Evolutionary conservation across 2,888 invertebrate species (phyloP).

Genomic region (Thera obeliscata): DNA sequence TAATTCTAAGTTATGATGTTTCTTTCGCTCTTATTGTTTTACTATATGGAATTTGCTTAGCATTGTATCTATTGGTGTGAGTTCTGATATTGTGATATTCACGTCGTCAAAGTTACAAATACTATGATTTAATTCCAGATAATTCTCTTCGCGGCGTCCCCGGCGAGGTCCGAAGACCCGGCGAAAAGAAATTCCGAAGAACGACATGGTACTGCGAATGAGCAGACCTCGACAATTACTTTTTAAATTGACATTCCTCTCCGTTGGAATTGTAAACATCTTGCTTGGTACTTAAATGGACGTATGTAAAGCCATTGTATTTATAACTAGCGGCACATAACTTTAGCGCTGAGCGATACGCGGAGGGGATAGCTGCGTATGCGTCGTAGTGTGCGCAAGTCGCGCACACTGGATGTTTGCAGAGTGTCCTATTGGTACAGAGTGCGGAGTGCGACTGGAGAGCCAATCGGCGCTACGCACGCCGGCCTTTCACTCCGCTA

Average conservation of each 20-base stretch:
- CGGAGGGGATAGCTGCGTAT: too few species aligned
- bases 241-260: slow-evolving; percentile 35
- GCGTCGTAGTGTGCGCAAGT: too few species aligned
- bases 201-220: slow-evolving; percentile 83
- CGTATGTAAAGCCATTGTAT: slow-evolving; percentile 5
- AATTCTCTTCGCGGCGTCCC: slow-evolving; percentile 80
- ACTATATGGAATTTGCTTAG: background rate
- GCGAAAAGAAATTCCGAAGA: slow-evolving; percentile 70
- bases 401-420: too few species aligned
- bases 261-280: slow-evolving; percentile 30
- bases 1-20: background rate
- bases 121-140: slow-evolving; percentile 64
- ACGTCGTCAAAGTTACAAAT: background rate
- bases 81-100: background rate
- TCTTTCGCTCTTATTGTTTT: background rate
- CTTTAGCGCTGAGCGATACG: too few species aligned
- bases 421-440: too few species aligned
- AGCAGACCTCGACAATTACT: slow-evolving; percentile 42
- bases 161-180: slow-evolving; percentile 71
- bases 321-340: background rate
- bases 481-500: too few species aligned
- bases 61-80: background rate
- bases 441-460: too few species aligned
- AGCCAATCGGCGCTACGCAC: too few species aligned
- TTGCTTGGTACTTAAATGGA: slow-evolving; percentile 30